Evolutionary conservation across 2,113 vertebrate species (phyloP), one percentile per base, ranked within the genome.

Genomic region (Hippocampus abdominalis): DNA sequence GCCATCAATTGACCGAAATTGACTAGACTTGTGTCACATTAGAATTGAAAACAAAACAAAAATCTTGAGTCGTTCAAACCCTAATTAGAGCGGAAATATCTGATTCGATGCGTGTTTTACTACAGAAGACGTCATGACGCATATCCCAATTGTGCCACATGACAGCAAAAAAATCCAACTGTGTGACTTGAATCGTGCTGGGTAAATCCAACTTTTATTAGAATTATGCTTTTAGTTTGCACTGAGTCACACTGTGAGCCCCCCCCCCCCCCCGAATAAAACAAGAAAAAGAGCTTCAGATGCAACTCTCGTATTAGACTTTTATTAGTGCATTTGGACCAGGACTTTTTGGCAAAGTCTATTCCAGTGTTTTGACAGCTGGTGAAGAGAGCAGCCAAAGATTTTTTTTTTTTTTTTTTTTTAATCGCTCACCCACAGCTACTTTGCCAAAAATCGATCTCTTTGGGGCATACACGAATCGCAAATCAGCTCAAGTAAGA

Each of bases 391-490:
- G 21, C 21, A 23, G 61, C 61, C 40, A 64, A 64, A n/a, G 5
- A 42, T 20, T 16, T 5, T 48, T 48, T 6, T 48, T 48, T 18
- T 15, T 46, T 46, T 18, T 1, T 48, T 57, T 25, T 57, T 27
- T 15, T 5, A 56, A 63, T 23, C 11, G 13, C 39, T 8, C 61
- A 64, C 23, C 10, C 23, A 23, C 21, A 23, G 21, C 61, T 40
- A 42, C 62, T 64, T 46, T 44, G n/a, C 40, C n/a, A 64, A 64
- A 64, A 23, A 66, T 54, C 3, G 29, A 65, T 16, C 40, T 44
- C 53, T 1, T 59, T n/a, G 15, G 56, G 25, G 25, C 27, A 29
- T 27, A 68, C 36, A 29, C 54, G 39, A 64, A 62, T 49, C 42
- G 1, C 64, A 53, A 56, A 25, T 2, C 5, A 29, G 56, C 49